Evolutionary conservation across 2,797 vertebrate genomes (phyloP).

Genomic region (Clarias platycephalus): DNA sequence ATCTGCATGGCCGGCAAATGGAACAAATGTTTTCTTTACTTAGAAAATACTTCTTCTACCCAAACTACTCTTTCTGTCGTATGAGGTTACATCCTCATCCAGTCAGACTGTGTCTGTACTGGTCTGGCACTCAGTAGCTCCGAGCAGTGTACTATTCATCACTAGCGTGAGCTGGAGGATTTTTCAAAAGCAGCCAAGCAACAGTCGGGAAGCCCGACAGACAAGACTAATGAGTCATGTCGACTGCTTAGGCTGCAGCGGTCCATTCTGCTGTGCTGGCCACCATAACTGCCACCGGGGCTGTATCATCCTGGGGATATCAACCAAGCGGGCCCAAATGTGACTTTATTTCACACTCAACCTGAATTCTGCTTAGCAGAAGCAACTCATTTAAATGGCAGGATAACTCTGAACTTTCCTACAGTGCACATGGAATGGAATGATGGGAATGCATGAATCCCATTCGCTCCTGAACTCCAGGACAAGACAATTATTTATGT

Average conservation of each 20-base stretch:
- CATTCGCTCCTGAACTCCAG: too few species aligned
- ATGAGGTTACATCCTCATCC: slow-evolving; percentile 23
- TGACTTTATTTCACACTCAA: slow-evolving; percentile 20
- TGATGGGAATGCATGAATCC: too few species aligned
- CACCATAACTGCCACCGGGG: slow-evolving; percentile 32
- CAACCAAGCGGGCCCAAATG: slow-evolving; percentile 5
- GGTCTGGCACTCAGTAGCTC: slow-evolving; percentile 16
- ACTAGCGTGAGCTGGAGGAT: slow-evolving; percentile 28
- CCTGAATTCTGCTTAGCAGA: slow-evolving; percentile 4
- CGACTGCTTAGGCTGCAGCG: slow-evolving; percentile 30
- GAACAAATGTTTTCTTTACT: neutral
- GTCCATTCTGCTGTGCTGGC: slow-evolving; percentile 38
- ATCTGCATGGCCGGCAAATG: neutral
- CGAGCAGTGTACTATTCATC: slow-evolving; percentile 35
- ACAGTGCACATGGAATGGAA: neutral
- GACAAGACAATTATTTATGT: too few species aligned
- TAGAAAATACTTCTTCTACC: neutral
- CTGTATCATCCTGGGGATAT: slow-evolving; percentile 36
- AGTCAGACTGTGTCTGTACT: neutral
- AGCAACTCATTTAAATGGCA: slow-evolving; percentile 32
- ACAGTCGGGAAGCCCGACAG: slow-evolving; percentile 39
- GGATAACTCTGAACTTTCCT: neutral
- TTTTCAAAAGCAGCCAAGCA: slow-evolving; percentile 45
- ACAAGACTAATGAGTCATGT: slow-evolving; percentile 51
- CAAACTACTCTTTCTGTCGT: slow-evolving; percentile 8